Conservation (phyloP, 92 coral and sea anemone species). For the Pocillopora meandrina region DNA sequence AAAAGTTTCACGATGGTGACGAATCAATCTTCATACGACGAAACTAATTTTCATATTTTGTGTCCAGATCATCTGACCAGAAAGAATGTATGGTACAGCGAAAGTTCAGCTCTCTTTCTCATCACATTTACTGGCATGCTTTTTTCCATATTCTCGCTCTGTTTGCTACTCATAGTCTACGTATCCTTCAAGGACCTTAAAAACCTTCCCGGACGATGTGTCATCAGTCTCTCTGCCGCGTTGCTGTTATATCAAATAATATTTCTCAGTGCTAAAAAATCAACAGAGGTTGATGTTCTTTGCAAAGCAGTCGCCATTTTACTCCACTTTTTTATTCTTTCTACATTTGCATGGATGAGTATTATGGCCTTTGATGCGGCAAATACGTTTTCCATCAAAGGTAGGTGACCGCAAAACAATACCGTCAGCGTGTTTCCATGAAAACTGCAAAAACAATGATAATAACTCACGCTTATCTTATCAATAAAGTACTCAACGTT, state of each 20-base stretch:
- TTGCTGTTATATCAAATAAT: conserved; percentile 16
- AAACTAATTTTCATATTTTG: background rate
- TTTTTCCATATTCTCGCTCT: conserved; percentile 12
- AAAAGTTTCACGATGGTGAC: background rate
- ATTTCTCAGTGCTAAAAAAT: background rate
- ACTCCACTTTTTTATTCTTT: conserved; percentile 54
- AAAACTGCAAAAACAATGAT: too few relatives aligned
- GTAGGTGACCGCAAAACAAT: background rate
- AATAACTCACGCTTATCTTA: too few relatives aligned
- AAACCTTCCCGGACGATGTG: conserved; percentile 25
- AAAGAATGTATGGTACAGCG: background rate
- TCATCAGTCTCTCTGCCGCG: conserved; percentile 18
- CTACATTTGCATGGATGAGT: conserved; percentile 72
- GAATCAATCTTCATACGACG: too few relatives aligned
- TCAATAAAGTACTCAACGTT: too few relatives aligned
- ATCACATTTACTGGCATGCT: conserved; percentile 18
- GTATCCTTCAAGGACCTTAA: conserved; percentile 6
- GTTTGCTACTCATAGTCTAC: conserved; percentile 15
- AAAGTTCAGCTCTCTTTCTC: background rate
- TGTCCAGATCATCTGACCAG: background rate
- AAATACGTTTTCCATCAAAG: background rate
- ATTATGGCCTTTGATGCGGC: conserved; percentile 58
- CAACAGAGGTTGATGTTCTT: conserved; percentile 10
- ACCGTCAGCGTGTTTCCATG: too few relatives aligned
- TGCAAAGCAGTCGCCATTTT: conserved; percentile 59